These are phyloP conservation scores for Cybosia mesomella DNA, from an alignment of 2,888 invertebrate genomes.

Conservation along the genomic window DNA sequence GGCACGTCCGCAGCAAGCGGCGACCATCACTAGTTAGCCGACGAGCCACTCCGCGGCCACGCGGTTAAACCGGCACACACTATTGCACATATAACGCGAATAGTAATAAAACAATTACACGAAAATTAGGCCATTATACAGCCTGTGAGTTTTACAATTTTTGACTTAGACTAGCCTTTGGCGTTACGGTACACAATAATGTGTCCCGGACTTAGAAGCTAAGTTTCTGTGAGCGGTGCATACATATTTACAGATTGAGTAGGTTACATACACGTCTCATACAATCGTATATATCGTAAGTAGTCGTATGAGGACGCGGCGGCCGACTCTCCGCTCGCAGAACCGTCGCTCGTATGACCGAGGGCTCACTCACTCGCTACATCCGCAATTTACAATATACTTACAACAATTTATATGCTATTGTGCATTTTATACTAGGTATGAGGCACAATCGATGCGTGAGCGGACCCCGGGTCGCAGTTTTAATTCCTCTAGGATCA, in stretches of 20 bases:
- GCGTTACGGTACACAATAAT: slow-evolving; percentile 44
- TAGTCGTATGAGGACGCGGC: slow-evolving; percentile 3
- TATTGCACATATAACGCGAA: slow-evolving; percentile 43
- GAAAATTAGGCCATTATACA: slow-evolving; percentile 36
- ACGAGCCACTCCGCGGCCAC: slow-evolving; percentile 11
- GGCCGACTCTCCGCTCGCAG: slow-evolving; percentile 3
- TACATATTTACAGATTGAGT: slow-evolving; percentile 44
- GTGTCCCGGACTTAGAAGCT: slow-evolving; percentile 38
- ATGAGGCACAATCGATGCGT: slow-evolving; percentile 34
- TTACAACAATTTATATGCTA: slow-evolving; percentile 28
- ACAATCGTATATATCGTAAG: not conserved
- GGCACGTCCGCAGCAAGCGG: slow-evolving; percentile 33
- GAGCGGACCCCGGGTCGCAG: slow-evolving; percentile 27
- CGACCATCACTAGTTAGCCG: slow-evolving; percentile 10
- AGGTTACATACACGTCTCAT: slow-evolving; percentile 5
- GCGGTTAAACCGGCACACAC: slow-evolving; percentile 44
- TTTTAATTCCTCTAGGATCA: slow-evolving; percentile 14
- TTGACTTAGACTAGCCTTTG: slow-evolving; percentile 53
- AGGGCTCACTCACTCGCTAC: slow-evolving; percentile 20
- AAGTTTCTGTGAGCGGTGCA: slow-evolving; percentile 27
- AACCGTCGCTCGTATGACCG: slow-evolving; percentile 6
- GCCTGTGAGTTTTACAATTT: slow-evolving; percentile 40
- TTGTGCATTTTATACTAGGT: slow-evolving; percentile 35
- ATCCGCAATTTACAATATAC: slow-evolving; percentile 27
- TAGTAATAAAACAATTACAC: slow-evolving; percentile 29